Evolutionary conservation across 2,888 invertebrate genomes (phyloP).

Genomic region (Megamerina dolium): DNA sequence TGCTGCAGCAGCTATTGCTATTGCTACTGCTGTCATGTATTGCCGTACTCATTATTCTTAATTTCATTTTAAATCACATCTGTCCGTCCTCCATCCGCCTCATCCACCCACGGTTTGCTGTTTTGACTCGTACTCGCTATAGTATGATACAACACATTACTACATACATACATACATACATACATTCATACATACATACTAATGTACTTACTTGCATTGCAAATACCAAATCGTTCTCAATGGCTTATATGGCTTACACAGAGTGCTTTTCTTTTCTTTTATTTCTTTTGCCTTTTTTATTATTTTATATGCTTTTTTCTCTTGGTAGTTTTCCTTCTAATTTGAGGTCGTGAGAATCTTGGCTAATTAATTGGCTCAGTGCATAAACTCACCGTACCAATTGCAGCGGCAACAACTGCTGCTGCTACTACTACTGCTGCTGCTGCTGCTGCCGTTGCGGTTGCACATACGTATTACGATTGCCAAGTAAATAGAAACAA

Average conservation of each 20-base stretch:
- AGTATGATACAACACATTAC: too few species aligned
- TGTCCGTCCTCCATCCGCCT: constrained; percentile 14
- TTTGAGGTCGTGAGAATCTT: constrained; percentile 47
- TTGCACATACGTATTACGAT: constrained; percentile 1
- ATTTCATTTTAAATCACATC: constrained; percentile 44
- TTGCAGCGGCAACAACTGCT: constrained; percentile 15
- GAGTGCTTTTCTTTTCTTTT: constrained; percentile 2
- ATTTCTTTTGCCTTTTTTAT: constrained; percentile 7
- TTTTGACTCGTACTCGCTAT: background rate
- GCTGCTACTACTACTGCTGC: too few species aligned
- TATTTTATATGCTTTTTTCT: constrained; percentile 31
- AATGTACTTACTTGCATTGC: too few species aligned
- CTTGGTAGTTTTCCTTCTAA: constrained; percentile 42
- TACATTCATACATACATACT: background rate
- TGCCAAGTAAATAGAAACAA: constrained; percentile 7
- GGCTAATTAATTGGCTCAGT: constrained; percentile 42
- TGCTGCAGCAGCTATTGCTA: too few species aligned
- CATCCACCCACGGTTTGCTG: constrained; percentile 12
- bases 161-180: background rate
- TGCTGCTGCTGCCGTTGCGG: background rate
- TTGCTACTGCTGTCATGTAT: constrained; percentile 34
- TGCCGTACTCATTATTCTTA: constrained; percentile 42
- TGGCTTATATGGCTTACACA: constrained; percentile 5
- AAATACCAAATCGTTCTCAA: too few species aligned
- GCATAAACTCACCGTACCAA: constrained; percentile 21